A percentile compares a stretch with the other conserved stretches of the same genome.
Evolutionary conservation across 2,888 invertebrate species (phyloP).

Genomic region (Amiota mariae): DNA sequence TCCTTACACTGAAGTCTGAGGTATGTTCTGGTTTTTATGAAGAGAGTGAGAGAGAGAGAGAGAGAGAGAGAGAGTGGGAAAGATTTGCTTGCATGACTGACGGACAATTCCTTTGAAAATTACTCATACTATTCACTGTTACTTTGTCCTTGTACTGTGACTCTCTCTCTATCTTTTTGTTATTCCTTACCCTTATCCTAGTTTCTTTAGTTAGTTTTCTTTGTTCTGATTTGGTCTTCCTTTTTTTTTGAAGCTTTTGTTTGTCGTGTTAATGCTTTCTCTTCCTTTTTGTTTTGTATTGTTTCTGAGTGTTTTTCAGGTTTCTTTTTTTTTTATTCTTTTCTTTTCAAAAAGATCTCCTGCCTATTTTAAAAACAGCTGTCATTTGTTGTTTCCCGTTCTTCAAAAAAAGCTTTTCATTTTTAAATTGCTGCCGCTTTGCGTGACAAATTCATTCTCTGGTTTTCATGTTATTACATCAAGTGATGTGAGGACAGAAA

Average conservation of each 20-base stretch:
- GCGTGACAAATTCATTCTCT: constrained; percentile 59
- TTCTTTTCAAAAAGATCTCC: constrained; percentile 2
- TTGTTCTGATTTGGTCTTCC: constrained; percentile 44
- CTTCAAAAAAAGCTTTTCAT: neutral
- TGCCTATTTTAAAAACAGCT: constrained; percentile 51
- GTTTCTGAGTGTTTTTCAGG: constrained; percentile 22
- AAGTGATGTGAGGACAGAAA: constrained; percentile 47
- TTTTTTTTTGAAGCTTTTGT: constrained; percentile 52
- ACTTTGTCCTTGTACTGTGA: neutral
- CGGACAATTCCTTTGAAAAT: constrained; percentile 7
- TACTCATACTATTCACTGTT: neutral
- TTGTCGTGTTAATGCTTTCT: constrained; percentile 40
- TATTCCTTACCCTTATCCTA: constrained; percentile 17
- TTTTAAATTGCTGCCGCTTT: constrained; percentile 40
- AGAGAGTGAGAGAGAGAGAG: too few relatives aligned
- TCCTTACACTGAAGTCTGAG: neutral
- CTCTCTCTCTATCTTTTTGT: too few relatives aligned
- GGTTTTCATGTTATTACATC: constrained; percentile 41
- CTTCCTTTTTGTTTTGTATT: constrained; percentile 18
- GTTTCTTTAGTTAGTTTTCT: neutral
- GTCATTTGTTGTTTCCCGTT: constrained; percentile 35
- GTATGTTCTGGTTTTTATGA: neutral
- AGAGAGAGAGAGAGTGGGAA: too few relatives aligned
- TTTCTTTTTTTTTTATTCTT: constrained; percentile 13
- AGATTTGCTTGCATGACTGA: constrained; percentile 18